phyloP scores from a whole-genome alignment of 2,888 invertebrate species.

The Invenusta paracnida region DNA sequence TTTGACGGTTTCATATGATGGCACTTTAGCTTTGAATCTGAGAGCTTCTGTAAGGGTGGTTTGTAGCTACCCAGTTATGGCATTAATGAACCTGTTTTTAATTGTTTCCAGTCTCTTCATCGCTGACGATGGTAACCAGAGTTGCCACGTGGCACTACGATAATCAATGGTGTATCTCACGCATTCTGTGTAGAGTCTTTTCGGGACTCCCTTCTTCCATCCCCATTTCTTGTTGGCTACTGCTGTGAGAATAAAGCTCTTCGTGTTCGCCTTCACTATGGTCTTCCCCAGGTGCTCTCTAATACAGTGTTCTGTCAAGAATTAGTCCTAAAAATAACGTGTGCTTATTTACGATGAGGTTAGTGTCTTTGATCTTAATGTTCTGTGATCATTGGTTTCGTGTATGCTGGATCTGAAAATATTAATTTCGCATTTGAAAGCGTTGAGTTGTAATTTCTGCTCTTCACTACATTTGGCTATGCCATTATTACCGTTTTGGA shows the following conservation, averaged over 20 bases:
- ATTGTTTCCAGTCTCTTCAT: neutral
- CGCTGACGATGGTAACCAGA: neutral
- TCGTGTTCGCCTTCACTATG: neutral
- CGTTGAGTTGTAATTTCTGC: neutral
- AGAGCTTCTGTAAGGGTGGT: neutral
- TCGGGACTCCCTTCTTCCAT: neutral
- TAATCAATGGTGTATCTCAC: neutral
- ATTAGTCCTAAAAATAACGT: neutral
- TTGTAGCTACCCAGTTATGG: neutral
- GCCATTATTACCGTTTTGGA: neutral
- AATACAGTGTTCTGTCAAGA: neutral
- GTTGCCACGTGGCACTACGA: neutral
- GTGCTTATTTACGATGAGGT: neutral
- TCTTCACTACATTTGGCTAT: neutral
- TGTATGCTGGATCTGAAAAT: neutral
- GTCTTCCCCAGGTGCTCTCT: neutral
- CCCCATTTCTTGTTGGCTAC: neutral
- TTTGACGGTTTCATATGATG: neutral
- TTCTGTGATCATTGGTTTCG: neutral
- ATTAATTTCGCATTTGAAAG: neutral
- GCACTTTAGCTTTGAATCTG: neutral
- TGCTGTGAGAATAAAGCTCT: neutral
- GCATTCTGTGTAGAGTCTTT: neutral
- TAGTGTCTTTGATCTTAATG: neutral
- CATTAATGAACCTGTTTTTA: neutral